These are phyloP conservation scores for Blastobasis lacticolella DNA, from an alignment of 2,888 invertebrate species.

Conservation along the genomic window DNA sequence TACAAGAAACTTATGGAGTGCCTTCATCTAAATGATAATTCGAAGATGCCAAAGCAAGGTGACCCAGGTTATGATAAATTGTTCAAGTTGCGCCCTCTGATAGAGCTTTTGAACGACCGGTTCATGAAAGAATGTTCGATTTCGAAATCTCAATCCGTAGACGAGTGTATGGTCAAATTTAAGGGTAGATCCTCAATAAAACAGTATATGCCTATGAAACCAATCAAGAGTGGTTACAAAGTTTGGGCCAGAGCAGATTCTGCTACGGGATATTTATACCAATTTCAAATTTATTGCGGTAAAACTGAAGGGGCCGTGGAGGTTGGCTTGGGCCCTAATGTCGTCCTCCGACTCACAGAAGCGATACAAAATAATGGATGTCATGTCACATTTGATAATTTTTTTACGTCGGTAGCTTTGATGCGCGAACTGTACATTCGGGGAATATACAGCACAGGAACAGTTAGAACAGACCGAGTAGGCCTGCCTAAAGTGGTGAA, in stretches of 20 bases:
- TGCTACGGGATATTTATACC: slow-evolving; percentile 14
- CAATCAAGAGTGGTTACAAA: slow-evolving; percentile 16
- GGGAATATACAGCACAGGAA: slow-evolving; percentile 16
- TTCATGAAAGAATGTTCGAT: slow-evolving; percentile 14
- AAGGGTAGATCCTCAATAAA: slow-evolving; percentile 13
- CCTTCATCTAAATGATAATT: slow-evolving; percentile 16
- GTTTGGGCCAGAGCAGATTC: slow-evolving; percentile 11
- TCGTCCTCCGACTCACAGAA: slow-evolving; percentile 16
- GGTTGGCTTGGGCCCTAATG: slow-evolving; percentile 18
- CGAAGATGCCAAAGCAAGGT: slow-evolving; percentile 7
- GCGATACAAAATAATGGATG: slow-evolving; percentile 8
- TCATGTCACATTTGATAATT: slow-evolving; percentile 16
- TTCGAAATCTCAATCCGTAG: slow-evolving; percentile 15
- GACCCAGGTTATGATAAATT: slow-evolving; percentile 13
- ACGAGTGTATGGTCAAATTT: slow-evolving; percentile 20
- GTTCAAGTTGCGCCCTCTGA: slow-evolving; percentile 14
- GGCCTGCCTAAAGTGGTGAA: slow-evolving; percentile 10
- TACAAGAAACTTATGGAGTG: slow-evolving; percentile 14
- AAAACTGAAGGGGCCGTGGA: slow-evolving; percentile 17
- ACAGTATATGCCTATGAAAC: slow-evolving; percentile 13
- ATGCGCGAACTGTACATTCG: slow-evolving; percentile 15
- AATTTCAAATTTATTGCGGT: slow-evolving; percentile 19
- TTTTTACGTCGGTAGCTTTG: slow-evolving; percentile 15
- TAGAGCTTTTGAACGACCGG: slow-evolving; percentile 6
- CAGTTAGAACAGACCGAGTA: slow-evolving; percentile 15